Base-by-base conservation (phyloP, 2,797 vertebrate species). In the Hoplostethus atlanticus region DNA sequence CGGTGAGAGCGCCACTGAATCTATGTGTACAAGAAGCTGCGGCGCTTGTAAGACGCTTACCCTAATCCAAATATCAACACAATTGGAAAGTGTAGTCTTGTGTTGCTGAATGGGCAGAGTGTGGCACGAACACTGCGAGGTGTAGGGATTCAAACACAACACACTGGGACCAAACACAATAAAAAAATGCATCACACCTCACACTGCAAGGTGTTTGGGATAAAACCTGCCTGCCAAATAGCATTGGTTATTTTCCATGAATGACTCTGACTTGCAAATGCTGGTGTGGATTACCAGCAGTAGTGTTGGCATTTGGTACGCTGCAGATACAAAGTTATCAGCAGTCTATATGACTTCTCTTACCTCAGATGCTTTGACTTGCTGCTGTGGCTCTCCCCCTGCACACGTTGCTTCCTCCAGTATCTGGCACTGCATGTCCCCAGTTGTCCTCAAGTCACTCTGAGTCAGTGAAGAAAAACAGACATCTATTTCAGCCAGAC, bases 361-460 rank as follows among this genome's bases (percentile, higher is more conserved):
- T 81, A 94, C 92, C 89, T 90, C 64, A 21, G 72, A 25, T 78
- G 94, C 89, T 83, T 73, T 85, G 81, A 93, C 88, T 56, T 56
- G 90, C 88, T 88, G 91, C 86, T 69, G 79, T 68, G 93, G 77
- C 21, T 93, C 90, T 82, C 86, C 86, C 67, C 88, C 85, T 86
- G 80, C 87, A 84, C 93, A 88, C 31, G 93, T 83, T 51, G 93
- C 91, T 71, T 89, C 80, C 80, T 91, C 90, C 74, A 95, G 80
- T 75, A 87, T 78, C 85, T 93, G 93, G 79, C 89, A 95, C 71
- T 95, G 91, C 71, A 80, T 91, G 87, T 94, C 94, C 84, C 91
- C 92, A 56, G 77, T 1, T 53, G 73, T 50, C 11, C 71, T 77
- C 21, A 9, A 42, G 4, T 86, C 89, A 40, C 68, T 56, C 90